Evolutionary conservation across 2,113 vertebrate genomes (phyloP), one percentile per base, ranked within the genome.

Genomic region (Cololabis saira): DNA sequence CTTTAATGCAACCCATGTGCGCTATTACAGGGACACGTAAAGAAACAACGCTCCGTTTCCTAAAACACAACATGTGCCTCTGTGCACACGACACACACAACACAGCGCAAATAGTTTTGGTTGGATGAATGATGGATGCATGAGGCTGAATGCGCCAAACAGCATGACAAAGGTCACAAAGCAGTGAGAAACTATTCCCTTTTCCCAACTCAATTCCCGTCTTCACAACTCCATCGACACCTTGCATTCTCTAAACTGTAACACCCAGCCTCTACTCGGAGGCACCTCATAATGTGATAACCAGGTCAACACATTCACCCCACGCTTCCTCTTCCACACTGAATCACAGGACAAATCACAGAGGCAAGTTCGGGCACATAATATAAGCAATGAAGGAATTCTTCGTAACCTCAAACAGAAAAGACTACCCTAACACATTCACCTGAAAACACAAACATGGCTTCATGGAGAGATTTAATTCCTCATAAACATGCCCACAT

Each of bases 201-300:
- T 90, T 92, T 90, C 90, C 89, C 88, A 74, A 66, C 87, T 90
- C 90, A 90, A 92, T 92, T 92, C 86, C 81, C 82, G 82, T 82
- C 89, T 92, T 89, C 84, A 86, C 90, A 91, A 82, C 89, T 91
- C 87, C 81, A 87, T 89, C 89, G 90, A 77, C 88, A 84, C 87
- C 82, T 84, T 43, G 30, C 71, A 72, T 85, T 88, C 82, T 75
- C 77, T 91, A 86, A 84, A 67, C 69, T 68, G 83, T 52, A 61
- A 68, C 68, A 22, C 72, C 45, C 67, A 72, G 80, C 55, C 63
- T 79, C 61, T 50, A 6, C 65, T 80, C 76, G 55, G 64, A 67
- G 61, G 44, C 42, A 17, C 61, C 1, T 62, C 56, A 24, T 75
- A 67, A 58, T 70, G 65, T 56, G 83, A 84, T 81, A 87, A 90